Evolutionary conservation across 2,797 vertebrate species (phyloP).

Genomic region (Monodelphis domestica): DNA sequence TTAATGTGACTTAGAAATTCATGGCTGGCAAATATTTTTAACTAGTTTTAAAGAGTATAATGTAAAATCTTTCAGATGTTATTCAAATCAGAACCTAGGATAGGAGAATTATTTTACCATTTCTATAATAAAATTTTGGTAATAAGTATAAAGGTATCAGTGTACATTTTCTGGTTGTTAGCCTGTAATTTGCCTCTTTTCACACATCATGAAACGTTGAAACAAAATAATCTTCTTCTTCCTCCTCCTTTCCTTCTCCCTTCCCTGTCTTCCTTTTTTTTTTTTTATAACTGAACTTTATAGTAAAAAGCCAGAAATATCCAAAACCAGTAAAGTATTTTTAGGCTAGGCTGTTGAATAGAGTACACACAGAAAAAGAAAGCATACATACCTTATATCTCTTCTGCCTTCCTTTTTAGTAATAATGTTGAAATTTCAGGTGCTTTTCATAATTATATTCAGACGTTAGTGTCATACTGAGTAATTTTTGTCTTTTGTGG

Average conservation of each 20-base stretch:
- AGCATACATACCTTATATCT: background rate
- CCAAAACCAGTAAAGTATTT: background rate
- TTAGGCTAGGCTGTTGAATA: background rate
- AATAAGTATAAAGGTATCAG: background rate
- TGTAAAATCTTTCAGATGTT: no score
- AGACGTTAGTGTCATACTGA: background rate
- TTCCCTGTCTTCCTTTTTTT: background rate
- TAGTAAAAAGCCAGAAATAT: background rate
- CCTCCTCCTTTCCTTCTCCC: background rate
- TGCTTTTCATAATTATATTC: background rate
- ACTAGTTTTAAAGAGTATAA: no score
- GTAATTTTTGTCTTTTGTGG: constrained; percentile 1
- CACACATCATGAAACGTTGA: background rate
- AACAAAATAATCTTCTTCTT: background rate
- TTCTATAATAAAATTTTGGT: background rate
- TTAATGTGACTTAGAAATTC: background rate
- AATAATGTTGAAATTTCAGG: background rate
- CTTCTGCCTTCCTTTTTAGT: background rate
- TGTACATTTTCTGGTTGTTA: background rate
- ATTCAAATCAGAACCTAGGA: no score
- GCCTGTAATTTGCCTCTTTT: background rate
- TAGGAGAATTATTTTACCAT: background rate
- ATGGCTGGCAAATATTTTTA: no score
- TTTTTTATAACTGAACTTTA: background rate
- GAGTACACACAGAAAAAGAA: background rate